Evolutionary conservation across 2,888 invertebrate species (phyloP).

Genomic region (Psylliodes chrysocephalus): DNA sequence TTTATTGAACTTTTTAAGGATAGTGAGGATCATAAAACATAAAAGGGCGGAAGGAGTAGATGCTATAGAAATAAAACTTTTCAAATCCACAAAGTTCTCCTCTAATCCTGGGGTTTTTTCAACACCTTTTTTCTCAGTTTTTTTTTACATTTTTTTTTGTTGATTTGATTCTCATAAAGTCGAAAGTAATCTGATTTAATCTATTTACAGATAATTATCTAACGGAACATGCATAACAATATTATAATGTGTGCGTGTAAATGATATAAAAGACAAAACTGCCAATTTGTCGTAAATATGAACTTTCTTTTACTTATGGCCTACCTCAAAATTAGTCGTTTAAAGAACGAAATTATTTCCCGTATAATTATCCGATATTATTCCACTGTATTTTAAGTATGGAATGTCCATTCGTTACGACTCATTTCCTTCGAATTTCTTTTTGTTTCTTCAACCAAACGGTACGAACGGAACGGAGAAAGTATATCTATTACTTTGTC

Average conservation of each 20-base stretch:
- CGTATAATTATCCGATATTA: constrained; percentile 26
- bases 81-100: too few relatives aligned
- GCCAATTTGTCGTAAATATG: neutral
- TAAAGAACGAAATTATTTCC: constrained; percentile 26
- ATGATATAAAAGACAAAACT: neutral
- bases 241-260: neutral
- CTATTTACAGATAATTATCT: too few relatives aligned
- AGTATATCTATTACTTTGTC: constrained; percentile 25
- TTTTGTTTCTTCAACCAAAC: constrained; percentile 22
- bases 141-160: too few relatives aligned
- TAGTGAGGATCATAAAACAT: too few relatives aligned
- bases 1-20: too few relatives aligned
- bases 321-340: constrained; percentile 13
- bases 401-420: constrained; percentile 25
- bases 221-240: too few relatives aligned
- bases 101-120: too few relatives aligned
- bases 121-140: too few relatives aligned
- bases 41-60: too few relatives aligned
- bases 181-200: too few relatives aligned
- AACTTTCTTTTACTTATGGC: neutral
- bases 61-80: too few relatives aligned
- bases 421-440: constrained; percentile 36
- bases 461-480: constrained; percentile 23
- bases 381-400: constrained; percentile 9
- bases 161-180: too few relatives aligned